A percentile compares a stretch with the other conserved stretches of the same genome.
phyloP scores from a whole-genome alignment of 2,888 invertebrate species.

The Zygothrica quintamaculata region DNA sequence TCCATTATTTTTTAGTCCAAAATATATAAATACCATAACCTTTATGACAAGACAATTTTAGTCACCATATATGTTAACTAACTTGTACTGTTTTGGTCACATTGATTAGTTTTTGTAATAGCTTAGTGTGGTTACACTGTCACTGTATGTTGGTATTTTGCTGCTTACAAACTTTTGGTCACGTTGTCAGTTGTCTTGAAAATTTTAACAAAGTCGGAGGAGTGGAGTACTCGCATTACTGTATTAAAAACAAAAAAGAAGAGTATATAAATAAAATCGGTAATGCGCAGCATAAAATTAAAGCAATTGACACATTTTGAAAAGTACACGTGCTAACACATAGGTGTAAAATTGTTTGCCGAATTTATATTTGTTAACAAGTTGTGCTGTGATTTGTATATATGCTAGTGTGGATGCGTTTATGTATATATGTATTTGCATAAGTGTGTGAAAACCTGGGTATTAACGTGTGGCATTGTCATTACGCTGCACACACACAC shows the following conservation, averaged over 20 bases:
- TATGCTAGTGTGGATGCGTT: conserved; percentile 8
- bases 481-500: conserved; percentile 33
- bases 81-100: not conserved
- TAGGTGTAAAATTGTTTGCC: conserved; percentile 29
- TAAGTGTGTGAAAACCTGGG: conserved; percentile 10
- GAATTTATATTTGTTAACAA: conserved; percentile 19
- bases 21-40: too few relatives aligned
- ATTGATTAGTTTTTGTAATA: not conserved
- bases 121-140: conserved; percentile 32
- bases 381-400: conserved; percentile 16
- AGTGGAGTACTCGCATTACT: conserved; percentile 8
- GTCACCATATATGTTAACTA: conserved; percentile 6
- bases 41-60: too few relatives aligned
- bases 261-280: conserved; percentile 55
- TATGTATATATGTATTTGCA: conserved; percentile 15
- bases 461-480: conserved; percentile 40
- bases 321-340: conserved; percentile 35
- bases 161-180: conserved; percentile 15
- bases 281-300: conserved; percentile 36
- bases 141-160: conserved; percentile 20
- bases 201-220: conserved; percentile 40
- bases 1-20: too few relatives aligned
- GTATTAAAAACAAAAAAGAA: conserved; percentile 39
- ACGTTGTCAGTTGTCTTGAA: conserved; percentile 44
- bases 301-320: conserved; percentile 36